Conservation (phyloP, 92 coral and sea anemone genomes). For the Actinernus sp. region DNA sequence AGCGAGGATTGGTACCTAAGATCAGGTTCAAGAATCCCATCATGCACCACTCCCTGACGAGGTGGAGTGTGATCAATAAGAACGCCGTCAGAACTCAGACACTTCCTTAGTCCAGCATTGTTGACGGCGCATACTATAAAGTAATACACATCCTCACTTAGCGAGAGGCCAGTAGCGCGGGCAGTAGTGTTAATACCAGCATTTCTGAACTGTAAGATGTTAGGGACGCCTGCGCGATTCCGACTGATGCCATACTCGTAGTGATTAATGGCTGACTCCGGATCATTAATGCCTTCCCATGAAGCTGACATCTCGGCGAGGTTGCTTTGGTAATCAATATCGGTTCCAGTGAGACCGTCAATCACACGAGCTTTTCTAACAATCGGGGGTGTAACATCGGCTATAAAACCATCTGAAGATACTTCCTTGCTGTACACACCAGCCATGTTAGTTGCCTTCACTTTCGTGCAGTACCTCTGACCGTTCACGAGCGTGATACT, state of each 20-base stretch:
- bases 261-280: conserved; percentile 79
- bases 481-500: conserved; percentile 85
- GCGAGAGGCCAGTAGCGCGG: conserved; percentile 57
- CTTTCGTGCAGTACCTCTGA: conserved; percentile 90
- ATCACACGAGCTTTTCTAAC: conserved; percentile 74
- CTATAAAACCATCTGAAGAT: conserved; percentile 90
- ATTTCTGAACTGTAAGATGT: conserved; percentile 61
- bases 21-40: conserved; percentile 95
- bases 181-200: conserved; percentile 80
- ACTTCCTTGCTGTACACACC: conserved; percentile 76
- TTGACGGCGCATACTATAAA: conserved; percentile 87
- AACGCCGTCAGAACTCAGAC: conserved; percentile 92
- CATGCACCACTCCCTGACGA: conserved; percentile 88
- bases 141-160: conserved; percentile 82
- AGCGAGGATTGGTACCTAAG: conserved; percentile 80
- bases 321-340: conserved; percentile 87
- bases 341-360: conserved; percentile 80
- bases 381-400: conserved; percentile 85
- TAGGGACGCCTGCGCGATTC: conserved; percentile 71
- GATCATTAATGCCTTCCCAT: conserved; percentile 88
- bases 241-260: conserved; percentile 89
- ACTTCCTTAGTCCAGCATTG: conserved; percentile 73
- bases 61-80: conserved; percentile 85
- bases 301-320: conserved; percentile 71
- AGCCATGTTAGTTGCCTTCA: conserved; percentile 91